These are phyloP conservation scores for Paradoxurus hermaphroditus DNA, from an alignment of 2,113 vertebrate genomes.

Conservation along the genomic window DNA sequence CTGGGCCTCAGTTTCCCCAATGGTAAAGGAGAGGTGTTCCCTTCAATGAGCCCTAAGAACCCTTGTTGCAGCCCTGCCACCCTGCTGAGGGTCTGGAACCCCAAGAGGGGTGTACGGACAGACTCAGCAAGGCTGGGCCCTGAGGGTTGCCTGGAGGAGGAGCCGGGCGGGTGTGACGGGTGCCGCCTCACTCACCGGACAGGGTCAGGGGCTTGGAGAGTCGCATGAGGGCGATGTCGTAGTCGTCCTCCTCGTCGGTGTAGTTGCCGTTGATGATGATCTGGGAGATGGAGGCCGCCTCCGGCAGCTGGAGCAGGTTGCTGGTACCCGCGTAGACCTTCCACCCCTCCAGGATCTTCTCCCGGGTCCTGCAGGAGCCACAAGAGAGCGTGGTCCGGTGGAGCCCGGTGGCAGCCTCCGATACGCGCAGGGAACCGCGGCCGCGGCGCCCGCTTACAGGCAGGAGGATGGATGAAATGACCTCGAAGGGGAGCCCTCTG, in stretches of 20 bases:
- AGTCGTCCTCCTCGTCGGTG: constrained; percentile 82
- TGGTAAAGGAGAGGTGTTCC: background rate
- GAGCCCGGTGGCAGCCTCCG: background rate
- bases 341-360: constrained; percentile 81
- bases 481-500: background rate
- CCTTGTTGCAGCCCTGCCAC: background rate
- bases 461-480: background rate
- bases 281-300: constrained; percentile 79
- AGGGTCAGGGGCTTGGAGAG: constrained; percentile 83
- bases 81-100: background rate
- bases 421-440: background rate
- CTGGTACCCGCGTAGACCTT: constrained; percentile 85
- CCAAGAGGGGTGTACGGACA: background rate
- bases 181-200: constrained; percentile 76
- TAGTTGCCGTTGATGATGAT: constrained; percentile 91
- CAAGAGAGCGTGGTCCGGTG: background rate
- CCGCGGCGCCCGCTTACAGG: background rate
- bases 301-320: constrained; percentile 77
- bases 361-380: constrained; percentile 63
- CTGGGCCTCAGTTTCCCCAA: background rate
- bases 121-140: background rate
- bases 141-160: fast-evolving
- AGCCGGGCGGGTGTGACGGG: fast-evolving
- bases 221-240: constrained; percentile 90
- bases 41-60: background rate